Evolutionary conservation across 1,140 invertebrate species (phyloP), one percentile per base, ranked within the genome.

Genomic region (Musca vetustissima): DNA sequence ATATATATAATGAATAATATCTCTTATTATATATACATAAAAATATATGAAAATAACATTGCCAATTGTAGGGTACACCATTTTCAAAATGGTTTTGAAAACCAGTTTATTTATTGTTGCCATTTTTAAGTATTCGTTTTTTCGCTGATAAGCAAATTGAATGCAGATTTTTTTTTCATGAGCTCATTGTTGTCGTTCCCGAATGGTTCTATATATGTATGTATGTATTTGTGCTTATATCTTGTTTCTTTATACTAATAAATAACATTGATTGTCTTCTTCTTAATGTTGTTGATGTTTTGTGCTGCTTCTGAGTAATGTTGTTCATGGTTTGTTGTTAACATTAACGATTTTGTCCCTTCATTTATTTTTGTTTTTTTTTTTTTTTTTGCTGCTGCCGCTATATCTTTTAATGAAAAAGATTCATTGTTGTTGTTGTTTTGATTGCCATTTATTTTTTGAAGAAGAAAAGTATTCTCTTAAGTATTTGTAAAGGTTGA

Each of bases 301-400:
- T 1, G 8, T 53, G 22, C 9, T 65, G 64, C 22, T 64, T 19
- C 17, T 64, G 17, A n/a, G n/a, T 64, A 47, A 48, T 57, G 55
- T 59, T 65, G 21, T 49, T 61, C 36, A 11, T 65, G 47, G 48
- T 21, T 50, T 61, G 69, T 67, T 70, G 69, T 70, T 67, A 70
- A 70, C 69, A 70, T 70, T 70, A 70, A 70, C 69, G 69, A 61
- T 70, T 66, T 70, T 70, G 69, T 70, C 64, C n/a, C 61, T 66
- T 36, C 53, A 28, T 70, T 70, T 67, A 22, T 64, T 64, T 64
- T 21, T 65, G 6, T 43, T 43, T 43, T 43, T 43, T 43, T 43
- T 43, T 13, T 43, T n/a, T n/a, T 43, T 43, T 43, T 43, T 7
- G 6, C 11, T 13, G n/a, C n/a, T n/a, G n/a, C 11, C 2, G 36